Base-by-base conservation (phyloP, 2,888 invertebrate genomes). In the Drosophila kuntzei region DNA sequence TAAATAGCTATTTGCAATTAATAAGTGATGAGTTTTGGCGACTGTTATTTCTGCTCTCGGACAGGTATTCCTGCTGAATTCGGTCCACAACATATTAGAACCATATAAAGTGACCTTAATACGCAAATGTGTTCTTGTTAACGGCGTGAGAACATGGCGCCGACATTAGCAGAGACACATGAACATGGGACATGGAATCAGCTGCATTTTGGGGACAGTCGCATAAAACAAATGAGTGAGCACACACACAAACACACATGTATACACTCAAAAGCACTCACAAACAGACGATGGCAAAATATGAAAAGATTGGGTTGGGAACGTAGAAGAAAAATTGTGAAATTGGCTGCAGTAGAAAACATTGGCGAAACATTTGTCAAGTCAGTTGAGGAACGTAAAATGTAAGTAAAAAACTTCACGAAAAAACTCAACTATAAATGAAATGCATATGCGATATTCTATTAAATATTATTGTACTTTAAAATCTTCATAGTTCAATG, bases 151-250 rank as follows among this genome's bases (percentile, higher is more conserved):
- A 59, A 43, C 36, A 46, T 51, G 41, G 20, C 55, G 27, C 32
- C 47, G 29, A 53, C 37, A 53, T 29, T 32, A 53, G 25, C 8
- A 39, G 25, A 36, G 49, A 12, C 32, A 22, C 34, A 20, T 27
- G 53, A 32, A 29, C 27, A 69, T 29, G 43, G 43, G 12, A 41
- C 18, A 34, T 60, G 54, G 53, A 44, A 60, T 59, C 71, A 64
- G 71, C 60, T 71, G 61, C 47, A 53, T 54, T 67, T 70, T 54
- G 49, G 59, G 59, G 53, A 64, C 57, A 72, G 49, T 36, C 49
- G 36, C 75, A 67, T 64, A 58, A 63, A 67, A 63, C 66, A 71
- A 76, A 63, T 71, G 76, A 66, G 44, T 39, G 46, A 47, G 11
- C 20, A 46, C 39, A 18, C 36, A 37, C 50, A 61, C 61, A 54